Percentiles rank a stretch among this genome's conserved stretches.
Evolutionary conservation across 2,888 invertebrate species (phyloP).

Genomic region (Lypha dubia): DNA sequence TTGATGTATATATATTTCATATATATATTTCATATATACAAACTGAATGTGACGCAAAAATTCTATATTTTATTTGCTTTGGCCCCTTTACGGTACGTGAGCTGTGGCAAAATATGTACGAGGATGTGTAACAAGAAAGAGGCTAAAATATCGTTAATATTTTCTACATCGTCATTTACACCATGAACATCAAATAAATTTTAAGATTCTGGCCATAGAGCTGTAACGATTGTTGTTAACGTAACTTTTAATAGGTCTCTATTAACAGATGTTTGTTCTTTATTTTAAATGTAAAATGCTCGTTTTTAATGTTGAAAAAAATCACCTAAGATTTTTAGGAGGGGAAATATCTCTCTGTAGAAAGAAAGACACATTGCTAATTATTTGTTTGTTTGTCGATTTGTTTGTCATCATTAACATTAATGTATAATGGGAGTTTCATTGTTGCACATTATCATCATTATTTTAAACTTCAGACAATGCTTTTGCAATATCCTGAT

Average conservation of each 20-base stretch:
- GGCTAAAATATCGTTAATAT: not conserved
- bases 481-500: constrained; percentile 4
- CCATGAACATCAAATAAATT: not conserved
- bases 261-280: constrained; percentile 61
- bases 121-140: not conserved
- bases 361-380: not conserved
- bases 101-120: constrained; percentile 26
- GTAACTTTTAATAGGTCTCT: constrained; percentile 61
- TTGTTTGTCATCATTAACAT: too few relatives aligned
- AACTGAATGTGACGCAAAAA: not conserved
- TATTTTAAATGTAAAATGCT: constrained; percentile 14
- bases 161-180: constrained; percentile 34
- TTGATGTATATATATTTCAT: not conserved
- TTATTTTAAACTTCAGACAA: not conserved
- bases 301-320: not conserved
- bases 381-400: not conserved
- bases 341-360: not conserved
- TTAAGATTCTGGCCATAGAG: constrained; percentile 1
- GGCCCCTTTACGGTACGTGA: constrained; percentile 34
- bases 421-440: not conserved
- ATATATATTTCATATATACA: too few relatives aligned
- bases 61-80: not conserved
- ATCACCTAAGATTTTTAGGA: not conserved
- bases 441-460: not conserved
- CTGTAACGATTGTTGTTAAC: constrained; percentile 56